phyloP scores from a whole-genome alignment of 1,140 invertebrate genomes.

The Phthorimaea operculella region DNA sequence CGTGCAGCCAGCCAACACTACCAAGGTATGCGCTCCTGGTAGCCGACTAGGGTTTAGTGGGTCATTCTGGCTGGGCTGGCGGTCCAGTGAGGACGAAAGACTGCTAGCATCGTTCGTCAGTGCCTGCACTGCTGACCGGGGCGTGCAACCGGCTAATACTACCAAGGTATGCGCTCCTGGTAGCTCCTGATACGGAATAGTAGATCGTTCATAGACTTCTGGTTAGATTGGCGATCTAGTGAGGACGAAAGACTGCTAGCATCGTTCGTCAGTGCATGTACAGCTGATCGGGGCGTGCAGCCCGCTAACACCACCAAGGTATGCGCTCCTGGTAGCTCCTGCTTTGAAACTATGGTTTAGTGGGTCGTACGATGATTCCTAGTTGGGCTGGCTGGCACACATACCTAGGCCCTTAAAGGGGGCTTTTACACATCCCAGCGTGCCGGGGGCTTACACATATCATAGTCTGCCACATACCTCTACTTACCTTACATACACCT shows the following conservation, averaged over 20 bases:
- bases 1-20: slow-evolving; percentile 23
- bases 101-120: slow-evolving; percentile 85
- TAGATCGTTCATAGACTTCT: too few relatives aligned
- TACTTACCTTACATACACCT: too few relatives aligned
- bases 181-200: too few relatives aligned
- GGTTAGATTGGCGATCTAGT: slow-evolving; percentile 89
- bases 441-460: too few relatives aligned
- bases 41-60: too few relatives aligned
- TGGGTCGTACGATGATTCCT: too few relatives aligned
- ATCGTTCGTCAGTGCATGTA: slow-evolving; percentile 86
- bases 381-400: too few relatives aligned
- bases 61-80: slow-evolving; percentile 90
- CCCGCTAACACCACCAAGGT: slow-evolving; percentile 35
- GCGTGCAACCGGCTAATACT: slow-evolving; percentile 31
- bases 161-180: slow-evolving; percentile 30
- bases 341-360: too few relatives aligned
- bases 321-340: slow-evolving; percentile 18
- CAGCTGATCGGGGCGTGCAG: slow-evolving; percentile 69
- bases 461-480: too few relatives aligned
- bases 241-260: slow-evolving; percentile 91
- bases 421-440: too few relatives aligned
- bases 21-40: slow-evolving; percentile 29
- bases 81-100: slow-evolving; percentile 88
- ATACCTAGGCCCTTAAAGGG: too few relatives aligned
- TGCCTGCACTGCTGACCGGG: slow-evolving; percentile 82